Evolutionary conservation across 2,113 vertebrate genomes (phyloP), one percentile per base, ranked within the genome.

Genomic region (Mandrillus leucophaeus): DNA sequence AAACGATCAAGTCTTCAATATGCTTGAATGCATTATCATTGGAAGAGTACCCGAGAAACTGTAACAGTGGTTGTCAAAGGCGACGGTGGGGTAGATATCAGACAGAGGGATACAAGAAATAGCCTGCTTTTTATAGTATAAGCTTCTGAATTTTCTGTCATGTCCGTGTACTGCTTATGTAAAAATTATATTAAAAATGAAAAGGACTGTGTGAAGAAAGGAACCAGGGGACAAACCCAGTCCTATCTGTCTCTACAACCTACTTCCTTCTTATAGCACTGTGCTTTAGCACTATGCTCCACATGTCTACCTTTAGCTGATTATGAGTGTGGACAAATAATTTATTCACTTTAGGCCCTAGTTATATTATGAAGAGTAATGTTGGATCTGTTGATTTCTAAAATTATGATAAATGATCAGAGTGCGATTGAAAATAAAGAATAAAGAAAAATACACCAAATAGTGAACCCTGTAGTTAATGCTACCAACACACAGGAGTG

Each of bases 321-420:
- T 89, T 61, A 43, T 79, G 32, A 79, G 20, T 25, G 40, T 90
- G 27, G 55, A 73, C 66, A 88, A 86, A 22, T 72, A 72, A 87
- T 43, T 89, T 85, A 90, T 96, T 88, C 55, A 96, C 82, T 78
- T 88, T 79, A 90, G 38, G 50, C 16, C 48, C 86, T 78, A 61
- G 48, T n/a, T 86, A 88, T 50, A 43, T 93, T 94, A 80, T 80
- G 27, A 90, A 72, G 72, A 64, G 48, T 81, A 95, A 45, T 35
- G 6, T 38, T 55, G n/a, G 12, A 61, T 85, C 6, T 79, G 25
- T 90, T 93, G 50, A 32, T 96, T 88, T 90, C 70, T 72, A 17
- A 89, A 61, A 89, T 89, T 78, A 79, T 43, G 35, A 75, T 89
- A 85, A 85, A 25, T 73, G 5, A 30, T 83, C n/a, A 40, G 7